Evolutionary conservation across 2,797 vertebrate species (phyloP), one percentile per base, ranked within the genome.

Genomic region (Anolis apletophallus): DNA sequence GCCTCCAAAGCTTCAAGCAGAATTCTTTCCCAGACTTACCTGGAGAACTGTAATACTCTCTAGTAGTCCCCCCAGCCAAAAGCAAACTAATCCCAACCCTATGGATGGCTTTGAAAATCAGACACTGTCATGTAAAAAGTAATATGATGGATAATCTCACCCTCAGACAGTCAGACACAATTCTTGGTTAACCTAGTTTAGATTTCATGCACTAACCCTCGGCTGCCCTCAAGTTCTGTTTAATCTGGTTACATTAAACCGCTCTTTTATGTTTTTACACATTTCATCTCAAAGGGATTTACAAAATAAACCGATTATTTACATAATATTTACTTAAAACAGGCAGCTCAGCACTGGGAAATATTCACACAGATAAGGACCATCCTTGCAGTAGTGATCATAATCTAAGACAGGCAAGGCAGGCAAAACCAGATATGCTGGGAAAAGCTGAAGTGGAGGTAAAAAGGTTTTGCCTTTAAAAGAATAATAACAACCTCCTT

Each of bases 201-300:
- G 21, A 78, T 87, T 92, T 88, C 87, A 3, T 23, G 19, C 46
- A 46, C 46, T 46, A 46, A 46, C 46, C 46, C 46, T 46, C 46
- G 88, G 87, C 52, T 89, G 16, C 61, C 46, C 0, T 52, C 88
- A 89, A 93, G 88, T 80, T 91, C 76, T 92, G 84, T 73, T 8
- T 71, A 75, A 83, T 92, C 83, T 57, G 0, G 61, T 9, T 68
- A 67, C 0, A 77, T 12, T 0, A 0, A 2, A 0, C n/a, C 32
- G 0, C 0, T 1, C 69, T 34, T 0, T 34, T 0, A 80, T 32
- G 7, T 21, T 52, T 2, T 6, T 36, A 0, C 0, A 4, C 34
- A 16, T 73, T 54, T 10, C 71, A 17, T 0, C 46, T 0, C 26
- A 40, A 46, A 73, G 34, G 19, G 5, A 76, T 83, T 78, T 21